Base-by-base conservation (phyloP, 1,140 invertebrate species). In the Drosophila ercepeae region DNA sequence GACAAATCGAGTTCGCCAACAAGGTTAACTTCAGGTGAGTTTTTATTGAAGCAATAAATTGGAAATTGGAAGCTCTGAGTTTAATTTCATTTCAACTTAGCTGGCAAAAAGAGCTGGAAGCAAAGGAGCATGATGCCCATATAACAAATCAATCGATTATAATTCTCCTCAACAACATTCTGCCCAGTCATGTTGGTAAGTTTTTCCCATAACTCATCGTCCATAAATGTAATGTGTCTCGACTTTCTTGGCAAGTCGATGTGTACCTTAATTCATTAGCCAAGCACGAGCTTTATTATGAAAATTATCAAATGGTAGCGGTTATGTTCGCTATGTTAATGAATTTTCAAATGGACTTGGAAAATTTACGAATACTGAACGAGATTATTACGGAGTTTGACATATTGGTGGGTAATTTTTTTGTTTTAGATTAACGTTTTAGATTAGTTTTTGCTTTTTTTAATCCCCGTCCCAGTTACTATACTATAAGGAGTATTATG, bases 321-420 rank as follows among this genome's bases (percentile, higher is more conserved):
- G 97, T 98, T 0, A 97, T 98, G 96, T 98, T 98, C 92, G 97
- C 97, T 0, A 96, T 97, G 1, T 93, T 98, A 7, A 95, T 95
- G 4, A 95, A 97, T 83, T 95, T 97, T 78, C 93, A 89, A 39
- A 58, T 78, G 18, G 92, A 93, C 36, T 92, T 94, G 58, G 93
- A 94, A 52, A 95, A 95, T 65, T 92, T 98, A 9, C 92, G 94
- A 52, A 93, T 97, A 11, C 93, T 98, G 4, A 97, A 98, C 89
- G 94, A 97, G 82, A 96, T 98, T 13, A 98, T 98, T 61, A 95
- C 95, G 4, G 96, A 97, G 89, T 98, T 98, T 91, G 98, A 97
- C 89, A 93, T 94, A 39, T 25, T 90, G 32, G 90, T 90, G 70
- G 61, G 67, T 19, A 53, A 7, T 3, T 39, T 32, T 3, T 0